Conservation (phyloP, 1,140 invertebrate species). For the Zaprionus tsacasi region DNA sequence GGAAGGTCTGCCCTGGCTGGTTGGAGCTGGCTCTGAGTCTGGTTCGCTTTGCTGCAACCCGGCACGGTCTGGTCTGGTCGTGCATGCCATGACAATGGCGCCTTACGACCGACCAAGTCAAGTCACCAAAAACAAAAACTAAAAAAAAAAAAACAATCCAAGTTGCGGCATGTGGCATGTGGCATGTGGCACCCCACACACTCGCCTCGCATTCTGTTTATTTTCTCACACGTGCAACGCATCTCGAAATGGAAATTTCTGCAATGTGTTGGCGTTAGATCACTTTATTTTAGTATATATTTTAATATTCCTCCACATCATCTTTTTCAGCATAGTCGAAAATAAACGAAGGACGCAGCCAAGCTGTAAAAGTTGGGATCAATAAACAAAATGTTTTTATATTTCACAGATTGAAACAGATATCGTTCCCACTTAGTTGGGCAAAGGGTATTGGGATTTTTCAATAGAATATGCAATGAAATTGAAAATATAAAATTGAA, state of each 20-base stretch:
- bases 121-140: background rate
- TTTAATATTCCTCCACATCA: background rate
- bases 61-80: background rate
- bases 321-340: background rate
- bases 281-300: background rate
- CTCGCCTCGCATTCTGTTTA: background rate
- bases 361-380: background rate
- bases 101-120: background rate
- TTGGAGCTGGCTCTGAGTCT: slow-evolving; percentile 12
- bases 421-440: too few relatives aligned
- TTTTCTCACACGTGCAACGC: slow-evolving; percentile 15
- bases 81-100: slow-evolving; percentile 23
- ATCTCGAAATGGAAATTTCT: slow-evolving; percentile 7
- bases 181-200: background rate
- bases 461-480: too few relatives aligned
- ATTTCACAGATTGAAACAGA: background rate
- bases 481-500: too few relatives aligned
- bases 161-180: slow-evolving; percentile 1
- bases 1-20: slow-evolving; percentile 20
- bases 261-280: background rate
- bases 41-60: background rate
- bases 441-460: too few relatives aligned
- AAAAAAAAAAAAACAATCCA: background rate
- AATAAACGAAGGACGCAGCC: background rate
- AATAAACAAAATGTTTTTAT: background rate